A percentile compares a stretch with the other conserved stretches of the same genome.
These are phyloP conservation scores for Malthinus flaveolus DNA, from an alignment of 2,888 invertebrate genomes.

Conservation along the genomic window DNA sequence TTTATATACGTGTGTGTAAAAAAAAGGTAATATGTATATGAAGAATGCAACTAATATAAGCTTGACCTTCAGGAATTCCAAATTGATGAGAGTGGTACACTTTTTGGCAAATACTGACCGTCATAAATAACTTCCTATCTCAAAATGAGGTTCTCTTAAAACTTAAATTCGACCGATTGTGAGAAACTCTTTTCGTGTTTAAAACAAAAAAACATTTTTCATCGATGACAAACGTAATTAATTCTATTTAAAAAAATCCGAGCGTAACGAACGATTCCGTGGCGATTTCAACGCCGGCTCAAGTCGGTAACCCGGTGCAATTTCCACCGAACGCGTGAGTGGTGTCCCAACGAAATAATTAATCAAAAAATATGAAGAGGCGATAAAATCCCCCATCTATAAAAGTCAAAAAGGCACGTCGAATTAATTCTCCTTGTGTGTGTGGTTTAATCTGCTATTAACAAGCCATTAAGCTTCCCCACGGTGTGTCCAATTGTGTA, in stretches of 20 bases:
- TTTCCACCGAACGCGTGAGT: background rate
- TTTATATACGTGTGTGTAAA: slow-evolving; percentile 7
- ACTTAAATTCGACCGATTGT: slow-evolving; percentile 1
- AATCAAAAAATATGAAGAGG: too few relatives aligned
- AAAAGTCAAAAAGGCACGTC: slow-evolving; percentile 27
- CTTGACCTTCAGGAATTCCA: slow-evolving; percentile 28
- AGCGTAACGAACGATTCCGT: background rate
- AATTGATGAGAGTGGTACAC: slow-evolving; percentile 28
- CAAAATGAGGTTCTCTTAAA: slow-evolving; percentile 4
- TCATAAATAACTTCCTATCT: slow-evolving; percentile 24
- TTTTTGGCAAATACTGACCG: slow-evolving; percentile 19
- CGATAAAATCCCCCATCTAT: background rate
- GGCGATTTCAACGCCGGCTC: slow-evolving; percentile 3
- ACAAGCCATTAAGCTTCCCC: slow-evolving; percentile 30
- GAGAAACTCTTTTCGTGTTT: slow-evolving; percentile 2
- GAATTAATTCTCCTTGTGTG: slow-evolving; percentile 26
- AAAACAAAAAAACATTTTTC: slow-evolving; percentile 12
- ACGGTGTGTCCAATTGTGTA: slow-evolving; percentile 34
- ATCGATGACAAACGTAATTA: slow-evolving; percentile 4
- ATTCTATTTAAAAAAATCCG: background rate
- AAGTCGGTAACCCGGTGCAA: background rate
- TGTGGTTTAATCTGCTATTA: slow-evolving; percentile 29
- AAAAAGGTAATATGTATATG: slow-evolving; percentile 6
- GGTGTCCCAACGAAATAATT: too few relatives aligned
- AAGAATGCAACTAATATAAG: slow-evolving; percentile 24